These are phyloP conservation scores for Lacanobia oleracea DNA, from an alignment of 2,888 invertebrate species.

Conservation along the genomic window DNA sequence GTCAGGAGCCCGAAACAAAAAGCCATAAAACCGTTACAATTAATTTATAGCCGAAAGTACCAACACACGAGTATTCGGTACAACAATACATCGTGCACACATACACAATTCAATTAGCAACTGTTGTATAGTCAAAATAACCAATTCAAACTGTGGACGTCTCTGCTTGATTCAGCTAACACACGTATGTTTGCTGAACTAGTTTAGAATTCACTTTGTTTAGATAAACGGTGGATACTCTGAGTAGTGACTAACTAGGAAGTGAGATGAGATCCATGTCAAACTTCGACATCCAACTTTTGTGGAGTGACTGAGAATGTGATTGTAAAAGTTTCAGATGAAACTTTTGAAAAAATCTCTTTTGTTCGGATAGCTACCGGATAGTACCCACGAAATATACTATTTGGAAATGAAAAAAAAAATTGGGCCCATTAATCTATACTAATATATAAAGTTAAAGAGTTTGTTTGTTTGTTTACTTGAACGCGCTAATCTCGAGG, in stretches of 20 bases:
- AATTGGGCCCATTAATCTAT: background rate
- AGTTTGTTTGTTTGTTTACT: no score
- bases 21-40: conserved; percentile 72
- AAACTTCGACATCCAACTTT: conserved; percentile 34
- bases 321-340: conserved; percentile 24
- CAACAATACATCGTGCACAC: conserved; percentile 15
- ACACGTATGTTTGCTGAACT: conserved; percentile 60
- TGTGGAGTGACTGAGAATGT: conserved; percentile 13
- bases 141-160: conserved; percentile 60
- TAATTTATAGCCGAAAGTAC: conserved; percentile 65
- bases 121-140: conserved; percentile 67
- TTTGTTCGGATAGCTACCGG: background rate
- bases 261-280: conserved; percentile 15
- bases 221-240: conserved; percentile 36
- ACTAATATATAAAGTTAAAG: no score
- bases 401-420: background rate
- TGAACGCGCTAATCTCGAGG: no score
- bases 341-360: background rate
- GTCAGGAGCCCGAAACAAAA: conserved; percentile 40
- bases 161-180: conserved; percentile 63
- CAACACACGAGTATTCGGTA: conserved; percentile 47
- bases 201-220: conserved; percentile 70
- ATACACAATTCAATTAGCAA: conserved; percentile 73
- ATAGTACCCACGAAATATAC: background rate
- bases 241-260: conserved; percentile 44